These are phyloP conservation scores for Gallinago solitaria DNA, from an alignment of 2,797 vertebrate species.

Conservation along the genomic window DNA sequence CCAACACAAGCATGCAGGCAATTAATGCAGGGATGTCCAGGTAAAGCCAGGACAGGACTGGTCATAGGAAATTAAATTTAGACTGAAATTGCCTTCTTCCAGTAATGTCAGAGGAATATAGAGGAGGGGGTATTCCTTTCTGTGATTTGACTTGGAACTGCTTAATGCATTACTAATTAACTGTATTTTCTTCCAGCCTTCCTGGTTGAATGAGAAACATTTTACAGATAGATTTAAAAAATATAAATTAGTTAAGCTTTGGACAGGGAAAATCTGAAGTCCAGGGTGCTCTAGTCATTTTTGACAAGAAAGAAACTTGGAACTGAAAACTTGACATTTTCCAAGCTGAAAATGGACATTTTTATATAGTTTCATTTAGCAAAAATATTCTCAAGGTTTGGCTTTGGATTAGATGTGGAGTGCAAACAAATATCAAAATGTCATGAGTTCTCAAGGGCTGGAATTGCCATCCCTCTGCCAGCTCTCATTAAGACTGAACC, in stretches of 20 bases:
- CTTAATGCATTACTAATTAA: background rate
- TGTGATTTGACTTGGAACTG: background rate
- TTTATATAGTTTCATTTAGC: background rate
- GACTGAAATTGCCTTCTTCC: background rate
- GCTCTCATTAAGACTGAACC: constrained; percentile 15
- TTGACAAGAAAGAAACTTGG: background rate
- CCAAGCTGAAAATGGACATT: background rate
- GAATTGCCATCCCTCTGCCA: constrained; percentile 10
- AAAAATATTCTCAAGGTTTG: background rate
- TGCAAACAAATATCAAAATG: constrained; percentile 56
- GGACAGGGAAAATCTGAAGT: background rate
- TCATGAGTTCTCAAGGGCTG: constrained; percentile 1
- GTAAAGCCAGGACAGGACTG: background rate
- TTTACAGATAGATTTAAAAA: background rate
- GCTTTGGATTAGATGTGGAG: background rate
- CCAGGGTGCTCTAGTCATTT: background rate
- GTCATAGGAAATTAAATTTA: background rate
- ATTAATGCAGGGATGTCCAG: background rate
- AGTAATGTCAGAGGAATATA: background rate
- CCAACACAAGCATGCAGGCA: background rate
- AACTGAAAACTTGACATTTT: constrained; percentile 12
- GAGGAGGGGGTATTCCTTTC: background rate
- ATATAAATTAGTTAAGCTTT: background rate
- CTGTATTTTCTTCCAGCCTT: background rate
- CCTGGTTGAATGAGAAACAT: background rate